A percentile compares a stretch with the other conserved stretches of the same genome.
Conservation (phyloP, 2,797 vertebrate genomes). For the Lates japonicus region DNA sequence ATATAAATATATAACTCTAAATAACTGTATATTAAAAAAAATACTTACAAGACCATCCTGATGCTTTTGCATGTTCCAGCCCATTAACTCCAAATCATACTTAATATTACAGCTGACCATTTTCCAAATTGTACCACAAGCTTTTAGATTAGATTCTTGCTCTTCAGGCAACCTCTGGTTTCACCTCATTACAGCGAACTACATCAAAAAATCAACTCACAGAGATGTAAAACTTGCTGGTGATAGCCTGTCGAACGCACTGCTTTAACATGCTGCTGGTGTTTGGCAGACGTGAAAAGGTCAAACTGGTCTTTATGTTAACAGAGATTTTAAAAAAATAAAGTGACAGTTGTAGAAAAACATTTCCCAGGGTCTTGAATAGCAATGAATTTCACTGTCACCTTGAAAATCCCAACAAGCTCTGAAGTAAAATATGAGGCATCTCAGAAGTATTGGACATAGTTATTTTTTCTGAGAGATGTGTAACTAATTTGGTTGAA, state of each 20-base stretch:
- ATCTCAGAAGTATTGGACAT: too few relatives aligned
- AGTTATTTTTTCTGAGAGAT: too few relatives aligned
- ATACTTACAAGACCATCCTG: not conserved
- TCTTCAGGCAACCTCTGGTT: not conserved
- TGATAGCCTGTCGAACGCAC: not conserved
- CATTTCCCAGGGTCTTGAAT: not conserved
- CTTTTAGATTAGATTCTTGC: not conserved
- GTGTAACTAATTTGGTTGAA: not conserved
- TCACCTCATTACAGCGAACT: not conserved
- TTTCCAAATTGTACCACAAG: not conserved
- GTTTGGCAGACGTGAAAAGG: conserved; percentile 1
- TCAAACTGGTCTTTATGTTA: not conserved
- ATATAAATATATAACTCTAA: not conserved
- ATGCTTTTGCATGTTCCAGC: not conserved
- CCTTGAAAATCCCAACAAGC: not conserved
- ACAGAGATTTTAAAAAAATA: conserved; percentile 2
- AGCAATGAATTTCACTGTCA: not conserved
- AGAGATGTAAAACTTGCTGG: not conserved
- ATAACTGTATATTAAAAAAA: not conserved
- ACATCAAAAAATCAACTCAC: not conserved
- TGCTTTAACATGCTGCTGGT: not conserved
- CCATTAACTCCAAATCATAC: conserved; percentile 8
- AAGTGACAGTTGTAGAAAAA: not conserved
- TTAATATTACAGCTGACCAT: not conserved
- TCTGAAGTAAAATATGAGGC: too few relatives aligned